phyloP scores from a whole-genome alignment of 2,113 vertebrate species.

The Leptodactylus fuscus region DNA sequence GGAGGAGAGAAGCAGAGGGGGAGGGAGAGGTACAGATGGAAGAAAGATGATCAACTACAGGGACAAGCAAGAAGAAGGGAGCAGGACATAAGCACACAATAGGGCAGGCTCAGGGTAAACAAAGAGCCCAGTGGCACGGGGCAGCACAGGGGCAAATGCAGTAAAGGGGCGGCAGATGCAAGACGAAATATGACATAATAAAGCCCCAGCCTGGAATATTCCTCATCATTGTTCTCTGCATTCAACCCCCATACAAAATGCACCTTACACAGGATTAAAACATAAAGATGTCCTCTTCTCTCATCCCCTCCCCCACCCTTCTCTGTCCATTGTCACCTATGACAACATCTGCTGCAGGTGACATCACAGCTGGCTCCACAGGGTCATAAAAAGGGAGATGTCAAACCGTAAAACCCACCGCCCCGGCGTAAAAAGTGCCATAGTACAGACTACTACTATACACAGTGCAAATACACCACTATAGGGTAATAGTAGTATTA shows the following conservation, averaged over 20 bases:
- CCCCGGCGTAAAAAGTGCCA: neutral
- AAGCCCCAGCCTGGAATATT: neutral
- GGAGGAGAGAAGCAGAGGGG: conserved; percentile 3
- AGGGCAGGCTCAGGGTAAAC: neutral
- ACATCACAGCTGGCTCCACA: neutral
- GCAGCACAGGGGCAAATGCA: neutral
- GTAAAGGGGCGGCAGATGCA: neutral
- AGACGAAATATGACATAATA: neutral
- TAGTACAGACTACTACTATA: neutral
- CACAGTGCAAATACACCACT: neutral
- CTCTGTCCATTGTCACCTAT: conserved; percentile 17
- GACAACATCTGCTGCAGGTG: neutral
- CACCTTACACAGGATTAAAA: neutral
- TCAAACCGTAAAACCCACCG: too few species aligned
- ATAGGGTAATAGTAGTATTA: neutral
- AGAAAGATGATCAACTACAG: conserved; percentile 23
- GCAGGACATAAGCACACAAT: conserved; percentile 11
- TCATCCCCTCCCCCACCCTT: neutral
- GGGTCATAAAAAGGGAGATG: neutral
- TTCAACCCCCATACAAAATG: neutral
- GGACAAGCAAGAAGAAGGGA: neutral
- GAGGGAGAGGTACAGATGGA: conserved; percentile 15
- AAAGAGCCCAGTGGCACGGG: neutral
- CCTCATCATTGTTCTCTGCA: neutral
- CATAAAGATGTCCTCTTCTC: neutral